These are phyloP conservation scores for Acanthisitta chloris DNA, from an alignment of 2,113 vertebrate species.

Conservation along the genomic window DNA sequence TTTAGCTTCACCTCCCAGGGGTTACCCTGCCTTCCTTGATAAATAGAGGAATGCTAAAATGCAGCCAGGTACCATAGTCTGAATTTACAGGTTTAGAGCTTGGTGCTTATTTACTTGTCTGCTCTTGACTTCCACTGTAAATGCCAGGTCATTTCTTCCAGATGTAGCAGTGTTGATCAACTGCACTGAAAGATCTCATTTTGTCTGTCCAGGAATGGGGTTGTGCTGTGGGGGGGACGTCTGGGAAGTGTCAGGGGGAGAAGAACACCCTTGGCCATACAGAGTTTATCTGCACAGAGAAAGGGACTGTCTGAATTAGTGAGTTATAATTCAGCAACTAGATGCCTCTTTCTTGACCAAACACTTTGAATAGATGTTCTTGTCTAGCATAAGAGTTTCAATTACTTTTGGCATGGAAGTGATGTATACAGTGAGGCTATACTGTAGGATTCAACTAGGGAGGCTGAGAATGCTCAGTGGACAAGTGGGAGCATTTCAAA, in stretches of 20 bases:
- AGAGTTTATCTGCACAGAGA: neutral
- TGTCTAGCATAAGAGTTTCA: neutral
- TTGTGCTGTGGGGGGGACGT: neutral
- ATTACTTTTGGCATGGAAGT: neutral
- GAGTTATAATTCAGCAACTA: neutral
- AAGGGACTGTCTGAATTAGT: neutral
- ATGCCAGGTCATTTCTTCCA: neutral
- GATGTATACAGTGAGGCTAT: neutral
- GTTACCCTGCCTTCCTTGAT: neutral
- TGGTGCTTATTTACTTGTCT: neutral
- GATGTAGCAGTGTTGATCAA: neutral
- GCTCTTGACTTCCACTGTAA: neutral
- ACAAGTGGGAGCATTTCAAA: neutral
- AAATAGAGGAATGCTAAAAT: neutral
- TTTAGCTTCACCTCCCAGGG: neutral
- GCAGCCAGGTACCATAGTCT: neutral
- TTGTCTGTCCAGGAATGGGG: neutral
- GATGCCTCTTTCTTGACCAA: neutral
- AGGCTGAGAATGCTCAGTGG: neutral
- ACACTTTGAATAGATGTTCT: neutral
- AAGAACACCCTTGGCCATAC: neutral
- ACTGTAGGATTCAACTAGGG: neutral
- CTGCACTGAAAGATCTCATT: neutral
- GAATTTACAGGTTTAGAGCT: neutral
- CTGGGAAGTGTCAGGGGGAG: rapidly evolving